Conservation (phyloP, 2,797 vertebrate genomes). For the Lepus townsendii region DNA sequence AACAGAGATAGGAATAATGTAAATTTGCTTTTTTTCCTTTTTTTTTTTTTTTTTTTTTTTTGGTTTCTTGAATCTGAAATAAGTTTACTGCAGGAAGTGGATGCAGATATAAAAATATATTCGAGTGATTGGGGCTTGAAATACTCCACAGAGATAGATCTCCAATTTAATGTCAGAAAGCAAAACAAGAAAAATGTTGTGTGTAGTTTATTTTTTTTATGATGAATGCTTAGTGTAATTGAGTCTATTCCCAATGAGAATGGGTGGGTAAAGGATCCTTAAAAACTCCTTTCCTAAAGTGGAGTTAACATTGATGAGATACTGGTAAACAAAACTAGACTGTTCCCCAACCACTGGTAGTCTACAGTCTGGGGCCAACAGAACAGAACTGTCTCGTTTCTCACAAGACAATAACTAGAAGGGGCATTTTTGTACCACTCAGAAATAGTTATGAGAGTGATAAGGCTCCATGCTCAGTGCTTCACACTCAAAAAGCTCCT, state of each 20-base stretch:
- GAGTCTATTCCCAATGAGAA: not conserved
- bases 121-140: not conserved
- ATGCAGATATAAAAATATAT: constrained; percentile 18
- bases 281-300: too few species aligned
- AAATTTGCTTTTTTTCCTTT: not conserved
- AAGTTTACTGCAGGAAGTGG: not conserved
- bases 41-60: not conserved
- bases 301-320: not conserved
- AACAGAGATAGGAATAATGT: not conserved
- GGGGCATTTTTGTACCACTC: not conserved
- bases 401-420: not conserved
- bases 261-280: too few species aligned
- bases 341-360: not conserved
- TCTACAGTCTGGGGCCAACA: not conserved
- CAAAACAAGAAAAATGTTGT: not conserved
- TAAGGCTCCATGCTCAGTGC: not conserved
- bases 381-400: not conserved
- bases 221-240: not conserved
- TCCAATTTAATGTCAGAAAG: not conserved
- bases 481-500: too few species aligned
- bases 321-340: not conserved
- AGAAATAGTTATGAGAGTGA: not conserved
- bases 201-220: not conserved
- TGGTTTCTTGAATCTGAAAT: not conserved
- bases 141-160: not conserved